These are phyloP conservation scores for Hipposideros armiger DNA, from an alignment of 2,113 vertebrate species.

Conservation along the genomic window DNA sequence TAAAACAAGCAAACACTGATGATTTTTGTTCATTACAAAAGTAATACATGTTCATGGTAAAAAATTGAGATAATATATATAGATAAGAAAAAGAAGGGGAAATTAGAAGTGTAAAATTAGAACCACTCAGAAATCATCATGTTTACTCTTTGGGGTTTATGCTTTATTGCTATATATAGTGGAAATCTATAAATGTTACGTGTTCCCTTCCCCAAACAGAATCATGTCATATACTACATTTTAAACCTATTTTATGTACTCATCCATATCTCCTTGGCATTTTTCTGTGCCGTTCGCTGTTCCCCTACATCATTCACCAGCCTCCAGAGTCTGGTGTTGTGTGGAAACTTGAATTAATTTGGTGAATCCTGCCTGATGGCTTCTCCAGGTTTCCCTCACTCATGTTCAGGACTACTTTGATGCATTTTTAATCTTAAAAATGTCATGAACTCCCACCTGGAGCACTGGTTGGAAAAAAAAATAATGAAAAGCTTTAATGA, in stretches of 20 bases:
- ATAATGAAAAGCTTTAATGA: background rate
- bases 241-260: accelerated
- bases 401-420: background rate
- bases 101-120: too few species aligned
- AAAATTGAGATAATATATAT: accelerated
- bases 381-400: background rate
- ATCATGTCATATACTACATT: accelerated
- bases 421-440: background rate
- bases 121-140: background rate
- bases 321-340: accelerated
- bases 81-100: background rate
- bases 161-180: background rate
- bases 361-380: background rate
- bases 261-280: accelerated
- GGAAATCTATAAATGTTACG: background rate
- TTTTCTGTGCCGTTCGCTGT: accelerated
- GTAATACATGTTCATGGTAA: background rate
- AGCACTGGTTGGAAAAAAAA: background rate
- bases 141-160: background rate
- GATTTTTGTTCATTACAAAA: background rate
- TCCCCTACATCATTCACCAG: accelerated
- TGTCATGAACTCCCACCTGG: background rate
- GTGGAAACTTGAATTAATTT: background rate
- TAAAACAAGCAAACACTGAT: background rate
- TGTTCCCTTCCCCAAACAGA: background rate